Percentiles rank a stretch among this genome's conserved stretches.
Evolutionary conservation across 1,140 invertebrate genomes (phyloP).

Genomic region (Drosophila ananassae): DNA sequence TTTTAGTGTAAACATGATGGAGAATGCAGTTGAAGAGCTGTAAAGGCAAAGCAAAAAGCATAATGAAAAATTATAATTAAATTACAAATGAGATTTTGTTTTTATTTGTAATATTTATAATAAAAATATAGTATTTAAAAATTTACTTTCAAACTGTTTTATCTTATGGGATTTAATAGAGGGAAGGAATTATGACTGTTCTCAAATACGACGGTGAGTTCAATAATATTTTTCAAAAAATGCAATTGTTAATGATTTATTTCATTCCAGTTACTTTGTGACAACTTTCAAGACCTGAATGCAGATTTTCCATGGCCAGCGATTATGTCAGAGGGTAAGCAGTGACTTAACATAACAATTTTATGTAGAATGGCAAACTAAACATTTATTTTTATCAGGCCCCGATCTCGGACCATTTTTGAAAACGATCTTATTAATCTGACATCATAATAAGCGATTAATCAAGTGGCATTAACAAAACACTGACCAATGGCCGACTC

Average conservation of each 20-base stretch:
- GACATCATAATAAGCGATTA: conserved; percentile 83
- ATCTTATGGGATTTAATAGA: not conserved
- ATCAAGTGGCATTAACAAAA: conserved; percentile 78
- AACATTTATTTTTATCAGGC: conserved; percentile 41
- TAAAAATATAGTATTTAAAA: conserved; percentile 84
- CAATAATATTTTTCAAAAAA: accelerated
- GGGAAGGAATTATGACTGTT: not conserved
- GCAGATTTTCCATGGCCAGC: conserved; percentile 19
- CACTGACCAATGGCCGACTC: conserved; percentile 59
- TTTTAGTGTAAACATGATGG: conserved; percentile 74
- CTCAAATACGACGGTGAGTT: not conserved
- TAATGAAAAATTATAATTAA: conserved; percentile 75
- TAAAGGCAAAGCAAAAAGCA: conserved; percentile 60
- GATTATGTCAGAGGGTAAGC: conserved; percentile 48
- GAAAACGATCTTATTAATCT: conserved; percentile 84
- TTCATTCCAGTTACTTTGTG: not conserved
- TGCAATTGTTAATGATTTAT: not conserved
- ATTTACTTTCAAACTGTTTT: conserved; percentile 39
- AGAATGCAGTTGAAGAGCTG: conserved; percentile 38
- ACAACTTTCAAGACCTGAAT: not conserved
- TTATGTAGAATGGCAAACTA: conserved; percentile 15
- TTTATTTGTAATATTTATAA: conserved; percentile 84
- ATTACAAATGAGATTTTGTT: conserved; percentile 84
- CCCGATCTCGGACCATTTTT: conserved; percentile 46
- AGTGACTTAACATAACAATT: conserved; percentile 28